Evolutionary conservation across 2,797 vertebrate genomes (phyloP), one percentile per base, ranked within the genome.

Genomic region (Falco novaeseelandiae): DNA sequence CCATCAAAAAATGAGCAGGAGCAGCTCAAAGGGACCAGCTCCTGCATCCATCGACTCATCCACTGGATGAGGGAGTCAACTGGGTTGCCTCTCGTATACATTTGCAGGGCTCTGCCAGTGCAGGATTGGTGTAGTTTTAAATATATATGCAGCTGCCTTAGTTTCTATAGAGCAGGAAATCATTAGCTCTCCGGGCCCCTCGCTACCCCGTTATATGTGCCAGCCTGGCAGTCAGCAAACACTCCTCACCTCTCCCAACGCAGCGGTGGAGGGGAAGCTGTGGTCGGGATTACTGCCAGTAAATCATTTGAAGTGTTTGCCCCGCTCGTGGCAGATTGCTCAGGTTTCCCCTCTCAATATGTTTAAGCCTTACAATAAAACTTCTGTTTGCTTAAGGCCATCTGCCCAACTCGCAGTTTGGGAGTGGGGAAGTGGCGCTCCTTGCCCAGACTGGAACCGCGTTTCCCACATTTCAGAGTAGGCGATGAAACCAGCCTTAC

Each of bases 271-370:
- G 36, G 29, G 81, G 70, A 80, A 57, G 36, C 79, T 87, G 20
- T 29, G 54, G 67, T 54, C 44, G 52, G 78, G 80, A 83, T 67
- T 87, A 83, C 12, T n/a, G 72, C 77, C 77, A 93, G 80, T 5
- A 94, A 76, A 74, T 72, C 38, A 42, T 54, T 67, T 74, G 49
- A 83, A 86, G 52, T 30, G 25, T 74, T 84, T 82, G 83, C 42
- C 27, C 26, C 55, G 62, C 38, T 76, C 1, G 0, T 54, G 42
- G 66, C 88, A 95, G 85, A 86, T 84, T 90, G 83, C 38, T 91
- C 80, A 93, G 92, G 83, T 94, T 95, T 95, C 13, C 67, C 15
- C 14, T 79, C 69, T 84, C 91, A 83, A n/a, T 62, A 90, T 87
- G 70, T 89, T 97, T 92, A 90, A 93, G 72, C 3, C 34, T 32